These are phyloP conservation scores for Colostygia pectinataria DNA, from an alignment of 2,888 invertebrate species.

Conservation along the genomic window DNA sequence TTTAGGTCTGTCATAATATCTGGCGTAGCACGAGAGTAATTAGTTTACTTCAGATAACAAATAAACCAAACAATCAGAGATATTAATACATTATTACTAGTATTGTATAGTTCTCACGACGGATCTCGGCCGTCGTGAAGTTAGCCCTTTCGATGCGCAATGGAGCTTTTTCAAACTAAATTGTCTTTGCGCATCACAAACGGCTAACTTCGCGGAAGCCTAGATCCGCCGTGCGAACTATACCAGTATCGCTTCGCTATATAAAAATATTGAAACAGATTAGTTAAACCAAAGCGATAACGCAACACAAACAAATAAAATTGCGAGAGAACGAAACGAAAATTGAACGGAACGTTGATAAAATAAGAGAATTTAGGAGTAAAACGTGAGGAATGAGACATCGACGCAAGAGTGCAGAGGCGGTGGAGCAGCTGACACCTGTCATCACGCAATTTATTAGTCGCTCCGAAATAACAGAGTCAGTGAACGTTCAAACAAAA, in stretches of 20 bases:
- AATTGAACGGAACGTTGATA: constrained; percentile 81
- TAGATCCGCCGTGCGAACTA: too few relatives aligned
- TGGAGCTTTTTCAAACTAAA: too few relatives aligned
- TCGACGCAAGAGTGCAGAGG: constrained; percentile 83
- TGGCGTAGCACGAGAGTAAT: too few relatives aligned
- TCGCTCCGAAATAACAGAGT: constrained; percentile 81
- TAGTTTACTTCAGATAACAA: too few relatives aligned
- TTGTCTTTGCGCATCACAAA: too few relatives aligned
- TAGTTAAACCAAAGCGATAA: constrained; percentile 59
- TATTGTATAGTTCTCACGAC: too few relatives aligned
- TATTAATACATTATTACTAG: too few relatives aligned
- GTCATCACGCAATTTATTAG: constrained; percentile 83
- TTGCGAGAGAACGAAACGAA: constrained; percentile 72
- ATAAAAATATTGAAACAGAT: constrained; percentile 31
- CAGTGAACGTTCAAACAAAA: constrained; percentile 79
- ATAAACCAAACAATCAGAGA: too few relatives aligned
- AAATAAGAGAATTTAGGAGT: constrained; percentile 82
- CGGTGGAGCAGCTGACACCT: constrained; percentile 82
- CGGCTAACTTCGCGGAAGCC: too few relatives aligned
- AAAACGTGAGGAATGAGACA: constrained; percentile 82
- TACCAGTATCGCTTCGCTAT: neutral
- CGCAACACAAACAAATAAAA: constrained; percentile 71
- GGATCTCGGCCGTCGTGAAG: too few relatives aligned
- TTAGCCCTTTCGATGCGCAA: too few relatives aligned
- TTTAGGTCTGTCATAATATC: too few relatives aligned